phyloP scores from a whole-genome alignment of 2,888 invertebrate species.

The Drosophila pegasa region DNA sequence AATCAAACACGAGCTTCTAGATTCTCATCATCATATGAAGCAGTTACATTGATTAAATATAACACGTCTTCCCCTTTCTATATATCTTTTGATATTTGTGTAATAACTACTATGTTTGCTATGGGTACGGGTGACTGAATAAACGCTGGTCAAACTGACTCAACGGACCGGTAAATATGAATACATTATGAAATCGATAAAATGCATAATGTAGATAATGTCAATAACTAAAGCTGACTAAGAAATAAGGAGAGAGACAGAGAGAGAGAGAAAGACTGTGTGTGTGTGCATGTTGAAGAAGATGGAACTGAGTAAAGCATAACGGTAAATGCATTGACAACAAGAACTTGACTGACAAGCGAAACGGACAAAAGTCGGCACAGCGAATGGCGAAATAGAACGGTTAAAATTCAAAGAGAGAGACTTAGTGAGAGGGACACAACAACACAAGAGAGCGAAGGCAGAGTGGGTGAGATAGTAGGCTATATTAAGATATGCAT shows the following conservation, averaged over 20 bases:
- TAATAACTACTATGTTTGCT: conserved; percentile 3
- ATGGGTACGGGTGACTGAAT: conserved; percentile 10
- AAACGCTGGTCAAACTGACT: conserved; percentile 18
- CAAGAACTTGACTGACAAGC: conserved; percentile 34
- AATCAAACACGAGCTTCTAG: background rate
- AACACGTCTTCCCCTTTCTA: background rate
- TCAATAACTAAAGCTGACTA: conserved; percentile 38
- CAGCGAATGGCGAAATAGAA: conserved; percentile 18
- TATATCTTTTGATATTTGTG: background rate
- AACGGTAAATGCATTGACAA: conserved; percentile 42
- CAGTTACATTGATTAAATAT: background rate
- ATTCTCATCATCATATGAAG: background rate
- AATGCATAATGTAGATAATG: conserved; percentile 51
- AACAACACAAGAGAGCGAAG: background rate
- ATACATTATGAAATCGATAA: conserved; percentile 58
- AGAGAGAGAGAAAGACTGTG: background rate
- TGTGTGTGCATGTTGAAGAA: conserved; percentile 10
- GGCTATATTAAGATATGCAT: conserved; percentile 54
- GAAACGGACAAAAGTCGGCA: conserved; percentile 34
- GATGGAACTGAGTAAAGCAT: conserved; percentile 38
- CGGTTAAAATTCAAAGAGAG: background rate
- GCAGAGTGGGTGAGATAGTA: conserved; percentile 28
- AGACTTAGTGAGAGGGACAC: background rate
- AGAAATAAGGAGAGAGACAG: background rate
- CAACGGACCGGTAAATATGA: conserved; percentile 39